These are phyloP conservation scores for Ptychobarbus kaznakovi DNA, from an alignment of 2,797 vertebrate genomes.

Conservation along the genomic window DNA sequence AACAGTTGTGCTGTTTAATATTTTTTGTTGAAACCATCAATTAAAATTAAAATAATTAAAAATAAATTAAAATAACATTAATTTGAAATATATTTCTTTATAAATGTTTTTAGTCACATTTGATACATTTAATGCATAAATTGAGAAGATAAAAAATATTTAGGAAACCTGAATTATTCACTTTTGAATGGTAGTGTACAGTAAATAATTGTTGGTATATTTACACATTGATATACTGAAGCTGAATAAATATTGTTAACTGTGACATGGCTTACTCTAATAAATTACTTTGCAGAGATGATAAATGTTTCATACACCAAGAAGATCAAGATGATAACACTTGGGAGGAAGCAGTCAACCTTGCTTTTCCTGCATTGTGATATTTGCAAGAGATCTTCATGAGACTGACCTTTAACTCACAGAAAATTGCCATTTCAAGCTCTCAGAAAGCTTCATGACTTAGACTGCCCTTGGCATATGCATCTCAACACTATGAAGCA, in stretches of 20 bases:
- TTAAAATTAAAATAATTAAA: too few species aligned
- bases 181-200: not conserved
- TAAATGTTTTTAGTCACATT: not conserved
- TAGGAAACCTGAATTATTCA: too few species aligned
- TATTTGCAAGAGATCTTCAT: slow-evolving; percentile 52
- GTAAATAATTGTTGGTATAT: not conserved
- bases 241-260: not conserved
- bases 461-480: slow-evolving; percentile 19
- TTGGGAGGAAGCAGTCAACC: not conserved
- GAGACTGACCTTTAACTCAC: slow-evolving; percentile 56
- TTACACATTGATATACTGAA: not conserved
- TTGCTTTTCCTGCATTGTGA: slow-evolving; percentile 7
- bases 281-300: not conserved
- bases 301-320: not conserved
- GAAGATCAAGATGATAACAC: not conserved
- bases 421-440: slow-evolving; percentile 54
- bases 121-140: not conserved
- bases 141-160: not conserved
- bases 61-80: too few species aligned
- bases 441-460: slow-evolving; percentile 43
- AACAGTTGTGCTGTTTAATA: too few species aligned
- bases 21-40: too few species aligned
- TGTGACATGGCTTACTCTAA: not conserved
- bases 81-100: too few species aligned
- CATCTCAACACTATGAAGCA: slow-evolving; percentile 37